These are phyloP conservation scores for Malthinus flaveolus DNA, from an alignment of 2,888 invertebrate genomes.

Conservation along the genomic window DNA sequence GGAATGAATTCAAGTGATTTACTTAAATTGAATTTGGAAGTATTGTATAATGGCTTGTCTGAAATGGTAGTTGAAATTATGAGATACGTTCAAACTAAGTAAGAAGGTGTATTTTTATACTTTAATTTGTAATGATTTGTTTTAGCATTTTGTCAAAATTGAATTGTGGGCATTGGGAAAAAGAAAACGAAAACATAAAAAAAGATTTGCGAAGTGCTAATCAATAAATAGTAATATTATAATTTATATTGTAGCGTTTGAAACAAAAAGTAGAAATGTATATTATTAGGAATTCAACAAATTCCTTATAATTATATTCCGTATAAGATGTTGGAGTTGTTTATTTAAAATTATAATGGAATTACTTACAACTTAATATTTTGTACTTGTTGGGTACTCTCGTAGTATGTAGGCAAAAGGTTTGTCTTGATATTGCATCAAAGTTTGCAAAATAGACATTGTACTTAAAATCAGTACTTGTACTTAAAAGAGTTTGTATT, in stretches of 20 bases:
- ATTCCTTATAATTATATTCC: no score
- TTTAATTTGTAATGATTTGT: slow-evolving; percentile 10
- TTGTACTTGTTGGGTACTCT: no score
- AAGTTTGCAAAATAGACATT: no score
- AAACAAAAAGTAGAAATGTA: not conserved
- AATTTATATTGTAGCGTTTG: no score
- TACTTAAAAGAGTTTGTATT: no score
- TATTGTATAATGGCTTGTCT: slow-evolving; percentile 66
- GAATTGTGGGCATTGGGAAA: slow-evolving; percentile 65
- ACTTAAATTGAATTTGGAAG: slow-evolving; percentile 66
- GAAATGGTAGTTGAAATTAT: slow-evolving; percentile 67
- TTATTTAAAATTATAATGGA: no score
- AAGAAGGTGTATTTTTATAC: slow-evolving; percentile 8
- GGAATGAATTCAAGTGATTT: slow-evolving; percentile 73
- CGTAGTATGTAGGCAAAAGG: no score
- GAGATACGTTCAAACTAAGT: slow-evolving; percentile 41
- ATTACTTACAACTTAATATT: no score
- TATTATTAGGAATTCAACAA: no score
- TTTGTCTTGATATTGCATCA: no score
- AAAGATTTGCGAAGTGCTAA: not conserved
- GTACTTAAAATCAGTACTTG: no score
- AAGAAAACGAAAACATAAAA: slow-evolving; percentile 57
- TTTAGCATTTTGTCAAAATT: slow-evolving; percentile 56
- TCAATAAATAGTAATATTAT: not conserved
- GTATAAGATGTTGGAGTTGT: no score